Base-by-base conservation (phyloP, 2,888 invertebrate genomes). In the Polymixis flavicincta region DNA sequence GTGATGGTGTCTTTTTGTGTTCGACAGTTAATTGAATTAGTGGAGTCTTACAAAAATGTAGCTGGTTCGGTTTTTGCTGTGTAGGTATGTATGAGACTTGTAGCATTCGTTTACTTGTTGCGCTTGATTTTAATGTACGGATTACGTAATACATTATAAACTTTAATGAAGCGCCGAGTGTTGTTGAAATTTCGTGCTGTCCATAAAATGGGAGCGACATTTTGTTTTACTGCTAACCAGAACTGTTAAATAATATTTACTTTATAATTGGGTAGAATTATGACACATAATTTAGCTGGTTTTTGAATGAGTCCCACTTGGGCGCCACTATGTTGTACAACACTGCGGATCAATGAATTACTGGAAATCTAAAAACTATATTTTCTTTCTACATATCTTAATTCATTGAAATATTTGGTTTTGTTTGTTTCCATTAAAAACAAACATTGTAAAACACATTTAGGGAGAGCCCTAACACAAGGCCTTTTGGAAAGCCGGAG, bases 41-140 rank as follows among this genome's bases (percentile, higher is more conserved):
- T 87, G 88, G 84, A 86, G 84, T 80, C 84, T 67, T 84, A 89
- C 28, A 71, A 95, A 93, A 89, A 95, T 95, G 95, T 95, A 95
- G 95, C 90, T 86, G 89, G 85, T 74, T 69, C 69, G 79, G 78
- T 78, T 80, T 76, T 85, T 79, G 74, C 80, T 74, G 79, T 63
- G 57, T 84, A 78, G 88, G 90, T 91, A 92, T 86, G 95, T 93
- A 90, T 80, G 88, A 89, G 88, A 92, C 92, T 92, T 94, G 92
- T 94, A 89, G 91, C 89, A 85, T 88, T 88, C 86, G 77, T 89
- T 92, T 93, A 95, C 95, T 95, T 95, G 95, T 95, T 95, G 95
- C 95, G 91, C 91, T 90, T 83, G 76, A 80, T 88, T 92, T 92
- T 89, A 88, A 89, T 87, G 86, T 86, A 86, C 78, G 69, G 84